Evolutionary conservation across 2,797 vertebrate species (phyloP).

Genomic region (Falco rusticolus): DNA sequence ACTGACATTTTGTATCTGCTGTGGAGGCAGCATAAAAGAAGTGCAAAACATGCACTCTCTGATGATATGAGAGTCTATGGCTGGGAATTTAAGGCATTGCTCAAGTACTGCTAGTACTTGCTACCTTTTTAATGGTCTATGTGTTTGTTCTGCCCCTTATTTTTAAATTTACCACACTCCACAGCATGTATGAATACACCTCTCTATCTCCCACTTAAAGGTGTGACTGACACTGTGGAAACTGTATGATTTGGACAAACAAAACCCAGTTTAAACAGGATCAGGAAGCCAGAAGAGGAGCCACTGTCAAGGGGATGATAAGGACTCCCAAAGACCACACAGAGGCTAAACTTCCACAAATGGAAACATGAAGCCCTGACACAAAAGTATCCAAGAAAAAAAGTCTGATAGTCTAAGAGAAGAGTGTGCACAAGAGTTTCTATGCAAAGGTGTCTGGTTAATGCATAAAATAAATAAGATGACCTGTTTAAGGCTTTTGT

Average conservation of each 20-base stretch:
- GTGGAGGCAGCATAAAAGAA: neutral
- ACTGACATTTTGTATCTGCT: neutral
- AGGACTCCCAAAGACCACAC: neutral
- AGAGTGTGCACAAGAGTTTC: neutral
- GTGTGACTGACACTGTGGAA: neutral
- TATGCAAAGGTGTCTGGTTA: neutral
- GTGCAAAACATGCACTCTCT: neutral
- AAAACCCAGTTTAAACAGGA: neutral
- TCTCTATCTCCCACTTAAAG: neutral
- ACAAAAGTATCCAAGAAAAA: neutral
- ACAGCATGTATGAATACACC: rapidly evolving
- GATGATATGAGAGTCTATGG: neutral
- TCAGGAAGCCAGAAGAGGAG: neutral
- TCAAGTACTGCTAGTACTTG: neutral
- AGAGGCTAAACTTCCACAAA: neutral
- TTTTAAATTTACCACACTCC: neutral
- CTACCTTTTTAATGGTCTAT: neutral
- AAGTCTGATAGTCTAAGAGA: neutral
- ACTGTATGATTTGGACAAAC: neutral
- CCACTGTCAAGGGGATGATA: neutral
- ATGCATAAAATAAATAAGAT: neutral
- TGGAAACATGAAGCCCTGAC: neutral
- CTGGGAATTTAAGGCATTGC: neutral
- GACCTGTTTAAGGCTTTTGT: neutral
- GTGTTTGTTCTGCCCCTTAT: neutral